Percentiles rank a stretch among this genome's conserved stretches.
Conservation (phyloP, 92 coral and sea anemone species). For the Diadumene lineata region DNA sequence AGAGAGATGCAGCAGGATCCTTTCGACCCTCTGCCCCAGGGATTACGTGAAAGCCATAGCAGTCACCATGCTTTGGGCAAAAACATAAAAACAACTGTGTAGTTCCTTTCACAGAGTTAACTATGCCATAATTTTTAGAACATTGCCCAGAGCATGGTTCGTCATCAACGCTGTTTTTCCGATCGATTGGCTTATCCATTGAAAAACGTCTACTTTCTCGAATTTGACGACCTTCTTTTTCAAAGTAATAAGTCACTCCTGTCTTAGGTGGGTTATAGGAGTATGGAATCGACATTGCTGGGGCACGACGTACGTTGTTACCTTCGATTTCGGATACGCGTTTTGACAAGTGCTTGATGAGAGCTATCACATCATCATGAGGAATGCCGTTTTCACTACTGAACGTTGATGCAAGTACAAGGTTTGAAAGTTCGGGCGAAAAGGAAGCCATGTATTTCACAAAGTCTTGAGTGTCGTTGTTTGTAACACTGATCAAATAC, state of each 20-base stretch:
- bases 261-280: conserved; percentile 14
- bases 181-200: background rate
- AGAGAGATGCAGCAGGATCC: conserved; percentile 10
- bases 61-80: conserved; percentile 11
- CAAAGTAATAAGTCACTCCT: conserved; percentile 1
- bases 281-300: background rate
- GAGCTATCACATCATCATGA: background rate
- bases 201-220: background rate
- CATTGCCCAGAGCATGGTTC: background rate
- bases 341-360: background rate
- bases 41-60: conserved; percentile 21
- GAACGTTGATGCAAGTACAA: background rate
- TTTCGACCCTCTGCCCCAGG: conserved; percentile 6
- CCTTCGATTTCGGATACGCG: background rate
- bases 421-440: background rate
- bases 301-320: background rate
- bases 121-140: background rate
- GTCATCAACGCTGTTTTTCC: background rate
- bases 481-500: background rate
- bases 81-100: conserved; percentile 7
- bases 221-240: background rate
- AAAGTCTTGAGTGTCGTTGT: background rate
- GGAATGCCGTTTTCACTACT: background rate
- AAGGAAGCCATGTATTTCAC: background rate
- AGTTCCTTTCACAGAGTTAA: background rate